Base-by-base conservation (phyloP, 2,888 invertebrate species). In the Phengaris alcon region DNA sequence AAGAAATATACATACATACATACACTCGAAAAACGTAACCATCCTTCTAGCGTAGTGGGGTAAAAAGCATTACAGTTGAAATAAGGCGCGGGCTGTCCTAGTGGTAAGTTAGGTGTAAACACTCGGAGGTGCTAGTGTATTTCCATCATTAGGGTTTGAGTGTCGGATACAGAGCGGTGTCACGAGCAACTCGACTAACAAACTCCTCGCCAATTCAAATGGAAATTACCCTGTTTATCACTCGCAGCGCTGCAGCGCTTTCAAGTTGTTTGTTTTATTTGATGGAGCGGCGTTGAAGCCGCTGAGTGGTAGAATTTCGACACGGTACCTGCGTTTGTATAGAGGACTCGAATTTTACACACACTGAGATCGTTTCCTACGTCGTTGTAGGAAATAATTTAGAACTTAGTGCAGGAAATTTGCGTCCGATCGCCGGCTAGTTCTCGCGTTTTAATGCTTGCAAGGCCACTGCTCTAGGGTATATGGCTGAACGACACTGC, bases 201-300 rank as follows among this genome's bases (percentile, higher is more conserved):
- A 64, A 64, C 64, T 64, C 64, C 64, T 35, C 6, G 35, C 35
- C 64, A 35, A 64, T 64, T 64, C 64, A 64, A 6, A 64, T 64
- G 64, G 35, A 64, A 64, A 64, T 64, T 64, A 64, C 35, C 35
- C 35, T 64, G 35, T 64, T 64, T 64, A 64, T 64, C 64, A 64
- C 64, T 35, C 13, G 64, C 64, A 64, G 64, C 35, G 64, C 64
- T 64, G 64, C 64, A 44, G 5, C 64, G 64, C 35, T 64, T 64
- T 64, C 35, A 35, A 64, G 13, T 64, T 35, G 35, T 64, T 64
- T 64, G 64, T 64, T 64, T 44, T 44, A 64, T 44, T 64, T 35
- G 35, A 64, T 13, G 64, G 35, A 64, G 64, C 35, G 35, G 64
- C 44, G 13, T 13, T 64, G 35, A 35, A 35, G 13, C 64, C 64